phyloP scores from a whole-genome alignment of 2,888 invertebrate species.

The Lasius fuliginosus region DNA sequence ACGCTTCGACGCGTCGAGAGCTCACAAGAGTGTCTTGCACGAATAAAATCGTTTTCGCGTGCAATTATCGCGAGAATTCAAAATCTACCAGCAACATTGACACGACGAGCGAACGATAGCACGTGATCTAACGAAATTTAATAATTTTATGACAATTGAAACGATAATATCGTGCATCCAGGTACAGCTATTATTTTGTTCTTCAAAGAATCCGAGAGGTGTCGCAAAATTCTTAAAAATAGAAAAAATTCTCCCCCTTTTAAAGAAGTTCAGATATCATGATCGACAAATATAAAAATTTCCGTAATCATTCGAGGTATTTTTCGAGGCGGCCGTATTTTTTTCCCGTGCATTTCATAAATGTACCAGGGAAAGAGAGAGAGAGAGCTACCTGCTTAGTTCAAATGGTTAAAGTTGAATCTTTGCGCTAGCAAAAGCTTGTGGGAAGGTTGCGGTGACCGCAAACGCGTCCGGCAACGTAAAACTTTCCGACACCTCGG shows the following conservation, averaged over 20 bases:
- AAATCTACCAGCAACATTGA: background rate
- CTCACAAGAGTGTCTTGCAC: background rate
- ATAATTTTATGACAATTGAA: background rate
- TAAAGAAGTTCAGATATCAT: background rate
- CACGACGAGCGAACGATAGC: background rate
- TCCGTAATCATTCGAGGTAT: slow-evolving; percentile 16
- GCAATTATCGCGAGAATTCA: slow-evolving; percentile 31
- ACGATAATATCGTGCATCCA: background rate
- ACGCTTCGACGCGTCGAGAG: slow-evolving; percentile 24
- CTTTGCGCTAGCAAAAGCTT: slow-evolving; percentile 34
- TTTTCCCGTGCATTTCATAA: slow-evolving; percentile 35
- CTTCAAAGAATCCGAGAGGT: background rate
- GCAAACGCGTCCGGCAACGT: slow-evolving; percentile 62
- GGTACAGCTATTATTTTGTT: background rate
- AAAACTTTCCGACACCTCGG: slow-evolving; percentile 70
- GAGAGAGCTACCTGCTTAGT: slow-evolving; percentile 16
- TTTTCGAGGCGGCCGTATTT: background rate
- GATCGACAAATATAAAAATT: slow-evolving; percentile 5
- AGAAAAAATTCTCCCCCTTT: background rate
- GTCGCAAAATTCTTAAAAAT: background rate
- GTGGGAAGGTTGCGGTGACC: slow-evolving; percentile 39
- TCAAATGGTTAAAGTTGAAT: slow-evolving; percentile 55
- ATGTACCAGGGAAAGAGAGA: background rate
- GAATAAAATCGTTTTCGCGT: slow-evolving; percentile 1
- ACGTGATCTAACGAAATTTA: background rate